Conservation (phyloP, 2,113 vertebrate genomes). For the Dromiciops gliroides region DNA sequence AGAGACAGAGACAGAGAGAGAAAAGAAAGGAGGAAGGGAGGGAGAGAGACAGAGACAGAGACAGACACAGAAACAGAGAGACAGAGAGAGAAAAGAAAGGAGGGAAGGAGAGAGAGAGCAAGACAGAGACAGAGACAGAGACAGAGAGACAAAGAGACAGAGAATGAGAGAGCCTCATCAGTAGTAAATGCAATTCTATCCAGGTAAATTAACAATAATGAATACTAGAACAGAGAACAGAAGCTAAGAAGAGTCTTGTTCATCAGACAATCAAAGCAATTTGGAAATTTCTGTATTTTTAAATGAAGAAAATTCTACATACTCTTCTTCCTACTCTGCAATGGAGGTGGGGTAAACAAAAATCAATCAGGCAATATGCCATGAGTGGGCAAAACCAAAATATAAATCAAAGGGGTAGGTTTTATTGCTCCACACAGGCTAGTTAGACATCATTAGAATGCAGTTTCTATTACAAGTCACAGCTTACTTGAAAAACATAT, state of each 20-base stretch:
- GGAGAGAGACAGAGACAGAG: no score
- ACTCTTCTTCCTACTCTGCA: constrained; percentile 65
- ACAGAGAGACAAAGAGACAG: no score
- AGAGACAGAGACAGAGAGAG: no score
- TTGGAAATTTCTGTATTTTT: constrained; percentile 68
- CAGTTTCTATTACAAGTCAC: constrained; percentile 4
- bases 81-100: no score
- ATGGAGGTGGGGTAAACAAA: constrained; percentile 70
- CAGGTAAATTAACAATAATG: constrained; percentile 69
- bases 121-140: no score
- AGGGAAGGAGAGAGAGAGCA: no score
- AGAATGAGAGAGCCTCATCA: constrained; percentile 9
- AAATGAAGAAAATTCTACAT: constrained; percentile 45
- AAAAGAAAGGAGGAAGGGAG: no score
- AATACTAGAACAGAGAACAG: constrained; percentile 59
- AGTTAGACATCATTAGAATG: constrained; percentile 65
- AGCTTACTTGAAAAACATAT: constrained; percentile 61
- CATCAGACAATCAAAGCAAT: constrained; percentile 69
- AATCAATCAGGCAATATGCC: constrained; percentile 58
- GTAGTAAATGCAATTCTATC: constrained; percentile 67
- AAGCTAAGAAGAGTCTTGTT: constrained; percentile 66
- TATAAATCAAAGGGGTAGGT: constrained; percentile 39
- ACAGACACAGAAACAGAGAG: no score
- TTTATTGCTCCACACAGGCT: constrained; percentile 56
- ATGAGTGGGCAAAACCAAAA: constrained; percentile 46